Base-by-base conservation (phyloP, 2,113 vertebrate genomes). In the Lota lota region DNA sequence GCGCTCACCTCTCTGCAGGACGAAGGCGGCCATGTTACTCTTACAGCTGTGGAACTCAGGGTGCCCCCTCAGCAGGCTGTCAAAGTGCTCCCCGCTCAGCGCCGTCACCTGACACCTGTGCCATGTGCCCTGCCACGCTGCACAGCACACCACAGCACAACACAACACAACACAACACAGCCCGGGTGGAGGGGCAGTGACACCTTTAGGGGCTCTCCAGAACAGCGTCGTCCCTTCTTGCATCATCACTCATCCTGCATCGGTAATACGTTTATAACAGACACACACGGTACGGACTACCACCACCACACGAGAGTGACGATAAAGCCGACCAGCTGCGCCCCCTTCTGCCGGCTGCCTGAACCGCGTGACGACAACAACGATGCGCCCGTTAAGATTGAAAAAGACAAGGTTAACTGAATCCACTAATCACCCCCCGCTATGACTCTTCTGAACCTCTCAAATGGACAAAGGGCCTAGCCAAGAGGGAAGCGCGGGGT, bases 21-120 rank as follows among this genome's bases (percentile, higher is more conserved):
- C 86, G 77, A 96, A 94, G 0, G 92, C 90, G 0, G 95, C 94
- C 83, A 95, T 85, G 3, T 91, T 90, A 73, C 85, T 91, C 81
- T 90, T 93, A 47, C 90, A 93, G 76, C 64, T 83, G 8, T 71
- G 12, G 66, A 93, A 91, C 0, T 87, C 82, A 0, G 91, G 89
- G 61, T 51, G 76, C 66, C 82, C 74, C 2, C 76, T 87, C 63
- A 97, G 58, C 36, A 96, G 88, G 17, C 72, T 76, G 67, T 93
- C 87, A 28, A 95, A 93, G 50, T 69, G 84, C 0, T 88, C 78
- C 0, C 89, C 92, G 69, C 93, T 92, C 67, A 94, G 66, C 0
- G 89, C 93, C 0, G 92, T 89, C 3, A 94, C 90, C 36, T 94
- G 92, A 51, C 86, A 75, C 63, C 89, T 91, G 1, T 95, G 93